Evolutionary conservation across 2,888 invertebrate species (phyloP).

Genomic region (Papilio protenor): DNA sequence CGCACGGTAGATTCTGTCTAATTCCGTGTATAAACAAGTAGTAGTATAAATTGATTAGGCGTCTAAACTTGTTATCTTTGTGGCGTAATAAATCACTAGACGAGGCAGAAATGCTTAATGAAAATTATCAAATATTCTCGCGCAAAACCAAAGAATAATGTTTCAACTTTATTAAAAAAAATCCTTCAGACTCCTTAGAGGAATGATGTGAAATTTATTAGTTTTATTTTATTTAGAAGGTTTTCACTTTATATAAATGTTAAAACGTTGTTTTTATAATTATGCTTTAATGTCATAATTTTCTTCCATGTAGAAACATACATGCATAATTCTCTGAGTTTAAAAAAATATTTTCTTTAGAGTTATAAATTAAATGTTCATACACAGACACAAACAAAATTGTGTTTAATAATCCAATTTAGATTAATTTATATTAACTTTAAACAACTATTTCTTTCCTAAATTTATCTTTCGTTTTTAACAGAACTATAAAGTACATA

Average conservation of each 20-base stretch:
- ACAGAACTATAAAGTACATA: background rate
- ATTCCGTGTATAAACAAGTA: conserved; percentile 2
- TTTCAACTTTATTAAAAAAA: conserved; percentile 18
- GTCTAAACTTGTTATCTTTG: conserved; percentile 30
- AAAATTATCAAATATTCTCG: conserved; percentile 24
- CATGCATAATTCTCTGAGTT: too few species aligned
- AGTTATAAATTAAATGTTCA: too few species aligned
- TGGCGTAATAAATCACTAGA: conserved; percentile 32
- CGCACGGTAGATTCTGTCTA: background rate
- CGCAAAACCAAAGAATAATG: conserved; percentile 22
- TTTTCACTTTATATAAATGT: too few species aligned
- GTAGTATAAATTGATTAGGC: conserved; percentile 23
- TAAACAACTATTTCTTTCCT: background rate
- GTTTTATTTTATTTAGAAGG: background rate
- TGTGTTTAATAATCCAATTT: background rate
- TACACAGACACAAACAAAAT: too few species aligned
- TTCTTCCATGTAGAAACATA: too few species aligned
- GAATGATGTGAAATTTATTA: background rate
- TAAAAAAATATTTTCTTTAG: too few species aligned
- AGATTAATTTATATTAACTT: background rate
- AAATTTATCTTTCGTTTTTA: background rate
- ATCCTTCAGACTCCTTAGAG: background rate
- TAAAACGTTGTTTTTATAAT: too few species aligned
- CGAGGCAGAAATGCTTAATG: background rate
- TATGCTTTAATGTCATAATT: too few species aligned